These are phyloP conservation scores for Drosophila paulistorum DNA, from an alignment of 1,140 invertebrate species.

Conservation along the genomic window DNA sequence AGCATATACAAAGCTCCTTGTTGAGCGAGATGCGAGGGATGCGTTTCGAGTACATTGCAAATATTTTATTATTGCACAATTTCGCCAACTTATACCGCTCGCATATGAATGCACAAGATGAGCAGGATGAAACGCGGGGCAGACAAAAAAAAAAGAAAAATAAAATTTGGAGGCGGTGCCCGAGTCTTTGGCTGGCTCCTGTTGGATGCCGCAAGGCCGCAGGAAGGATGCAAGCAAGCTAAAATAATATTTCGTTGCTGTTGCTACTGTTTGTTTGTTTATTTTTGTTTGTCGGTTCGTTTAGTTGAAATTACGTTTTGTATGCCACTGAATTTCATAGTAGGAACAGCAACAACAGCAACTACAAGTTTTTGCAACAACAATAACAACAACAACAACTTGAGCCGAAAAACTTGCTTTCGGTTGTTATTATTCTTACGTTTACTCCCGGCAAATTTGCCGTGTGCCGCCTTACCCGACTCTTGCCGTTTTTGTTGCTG, in stretches of 20 bases:
- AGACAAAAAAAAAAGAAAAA: neutral
- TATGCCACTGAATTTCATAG: constrained; percentile 81
- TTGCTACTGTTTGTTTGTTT: constrained; percentile 57
- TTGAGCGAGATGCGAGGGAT: constrained; percentile 17
- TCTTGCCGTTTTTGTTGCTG: constrained; percentile 17
- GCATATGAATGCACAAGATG: constrained; percentile 57
- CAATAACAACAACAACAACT: constrained; percentile 40
- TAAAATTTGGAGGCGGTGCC: neutral
- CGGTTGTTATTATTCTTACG: constrained; percentile 79
- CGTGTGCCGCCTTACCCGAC: constrained; percentile 57
- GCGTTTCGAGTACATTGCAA: constrained; percentile 75
- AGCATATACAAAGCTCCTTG: neutral
- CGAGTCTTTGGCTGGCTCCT: constrained; percentile 16
- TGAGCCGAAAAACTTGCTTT: constrained; percentile 77
- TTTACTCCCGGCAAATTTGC: constrained; percentile 80
- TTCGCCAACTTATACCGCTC: constrained; percentile 71
- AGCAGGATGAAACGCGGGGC: neutral
- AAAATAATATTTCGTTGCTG: constrained; percentile 79
- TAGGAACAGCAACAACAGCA: constrained; percentile 39
- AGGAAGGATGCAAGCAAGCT: constrained; percentile 79
- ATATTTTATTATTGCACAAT: constrained; percentile 82
- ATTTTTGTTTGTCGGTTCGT: constrained; percentile 79
- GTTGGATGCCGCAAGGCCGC: constrained; percentile 58
- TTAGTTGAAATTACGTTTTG: constrained; percentile 81
- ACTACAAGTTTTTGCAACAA: constrained; percentile 22